Base-by-base conservation (phyloP, 2,113 vertebrate genomes). In the Azemiops feae region DNA sequence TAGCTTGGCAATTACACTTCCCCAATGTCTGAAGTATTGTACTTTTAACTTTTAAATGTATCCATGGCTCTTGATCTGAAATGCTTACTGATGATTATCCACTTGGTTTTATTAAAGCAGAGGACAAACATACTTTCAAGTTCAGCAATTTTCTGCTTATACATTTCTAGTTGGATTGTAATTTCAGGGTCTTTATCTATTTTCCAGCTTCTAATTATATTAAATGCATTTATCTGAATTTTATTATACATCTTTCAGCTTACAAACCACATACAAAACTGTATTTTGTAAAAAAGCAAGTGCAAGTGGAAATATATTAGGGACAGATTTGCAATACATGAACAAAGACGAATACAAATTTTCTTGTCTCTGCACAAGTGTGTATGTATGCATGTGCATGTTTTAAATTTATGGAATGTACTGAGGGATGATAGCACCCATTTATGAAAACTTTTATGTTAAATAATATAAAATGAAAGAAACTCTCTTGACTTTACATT, bases 1-100 rank as follows among this genome's bases (percentile, higher is more conserved):
- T 93, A 92, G 4, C 1, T 91, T 91, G 81, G 87, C 20, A 81
- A 14, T 91, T 94, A 27, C 81, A 88, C 91, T 88, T 92, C 27
- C 91, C 92, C 69, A 89, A 53, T 45, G 4, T 85, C 6, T 45
- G 43, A 9, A 86, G 16, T 93, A 1, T 94, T 90, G 89, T 1
- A n/a, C 2, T 92, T 30, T 39, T 58, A 34, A 53, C 39, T 86
- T 91, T 87, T 52, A n/a, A 45, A 18, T 52, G 18, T 0, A 23
- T 91, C 47, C 25, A 47, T 87, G 47, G 20, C n/a, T 50, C 39
- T 55, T 89, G 25, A 92, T n/a, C n/a, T 47, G 22, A 87, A 87
- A 50, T 39, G 81, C 85, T 58, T 91, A 30, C 39, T 91, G 64
- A 85, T 55, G n/a, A 45, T 81, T 55, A 89, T 57, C 50, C 25